Conservation (phyloP, 1,140 invertebrate species). For the Metopolophium dirhodum region DNA sequence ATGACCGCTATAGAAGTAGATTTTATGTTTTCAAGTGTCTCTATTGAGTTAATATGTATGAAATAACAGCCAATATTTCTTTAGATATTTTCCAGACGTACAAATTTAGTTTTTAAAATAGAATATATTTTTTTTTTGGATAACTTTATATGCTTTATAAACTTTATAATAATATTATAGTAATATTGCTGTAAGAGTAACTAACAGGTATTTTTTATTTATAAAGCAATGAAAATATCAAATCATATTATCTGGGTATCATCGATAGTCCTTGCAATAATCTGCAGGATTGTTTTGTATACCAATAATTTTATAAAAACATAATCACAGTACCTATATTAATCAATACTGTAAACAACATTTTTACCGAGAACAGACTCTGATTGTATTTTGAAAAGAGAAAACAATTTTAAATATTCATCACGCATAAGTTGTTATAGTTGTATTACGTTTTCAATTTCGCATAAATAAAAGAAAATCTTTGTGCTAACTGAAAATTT, state of each 20-base stretch:
- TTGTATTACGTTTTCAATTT: background rate
- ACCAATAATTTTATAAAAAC: background rate
- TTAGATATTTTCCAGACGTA: background rate
- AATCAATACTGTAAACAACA: background rate
- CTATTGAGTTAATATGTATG: background rate
- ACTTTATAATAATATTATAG: background rate
- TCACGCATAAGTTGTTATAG: too few species aligned
- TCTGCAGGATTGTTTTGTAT: background rate
- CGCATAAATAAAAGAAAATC: background rate
- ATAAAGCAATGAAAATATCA: background rate
- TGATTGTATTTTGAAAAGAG: background rate
- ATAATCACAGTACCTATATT: background rate
- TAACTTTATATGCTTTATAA: background rate
- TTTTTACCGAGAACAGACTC: background rate
- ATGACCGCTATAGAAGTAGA: background rate
- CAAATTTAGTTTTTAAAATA: background rate
- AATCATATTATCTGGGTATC: background rate
- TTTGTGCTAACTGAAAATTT: background rate
- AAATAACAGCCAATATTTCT: background rate
- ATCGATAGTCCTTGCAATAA: background rate
- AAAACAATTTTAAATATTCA: background rate
- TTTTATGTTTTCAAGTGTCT: background rate
- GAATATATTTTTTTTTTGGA: background rate
- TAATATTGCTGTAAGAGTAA: background rate
- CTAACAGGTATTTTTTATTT: background rate